Evolutionary conservation across 2,113 vertebrate genomes (phyloP).

Genomic region (Anolis carolinensis): DNA sequence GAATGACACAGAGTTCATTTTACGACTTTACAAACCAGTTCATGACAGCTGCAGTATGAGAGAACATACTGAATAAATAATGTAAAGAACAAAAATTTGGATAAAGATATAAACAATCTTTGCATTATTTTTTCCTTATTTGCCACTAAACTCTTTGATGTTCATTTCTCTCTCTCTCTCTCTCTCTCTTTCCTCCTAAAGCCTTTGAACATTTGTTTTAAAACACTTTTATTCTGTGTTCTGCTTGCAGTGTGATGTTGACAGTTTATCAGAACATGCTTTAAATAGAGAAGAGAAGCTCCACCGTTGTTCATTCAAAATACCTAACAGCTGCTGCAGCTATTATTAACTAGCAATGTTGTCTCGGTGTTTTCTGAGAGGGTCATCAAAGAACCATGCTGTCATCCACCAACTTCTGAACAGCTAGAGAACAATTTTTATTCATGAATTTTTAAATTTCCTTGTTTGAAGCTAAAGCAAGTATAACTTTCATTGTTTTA

Average conservation of each 20-base stretch:
- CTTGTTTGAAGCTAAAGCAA: no score
- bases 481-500: no score
- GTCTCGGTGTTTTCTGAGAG: background rate
- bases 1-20: no score
- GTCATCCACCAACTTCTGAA: background rate
- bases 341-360: conserved; percentile 27
- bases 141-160: background rate
- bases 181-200: background rate
- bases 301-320: background rate
- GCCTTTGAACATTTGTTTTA: background rate
- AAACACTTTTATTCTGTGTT: background rate
- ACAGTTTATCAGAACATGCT: conserved; percentile 14
- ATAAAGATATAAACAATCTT: background rate
- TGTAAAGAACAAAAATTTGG: background rate
- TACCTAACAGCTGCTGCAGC: conserved; percentile 29
- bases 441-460: no score
- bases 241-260: background rate
- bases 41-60: background rate
- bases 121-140: background rate
- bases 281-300: background rate
- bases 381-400: background rate
- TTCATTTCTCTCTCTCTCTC: background rate
- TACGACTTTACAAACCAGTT: background rate
- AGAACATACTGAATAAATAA: conserved; percentile 2
- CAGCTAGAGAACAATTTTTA: background rate